Base-by-base conservation (phyloP, 2,797 vertebrate species). In the Neoniphon sammara region DNA sequence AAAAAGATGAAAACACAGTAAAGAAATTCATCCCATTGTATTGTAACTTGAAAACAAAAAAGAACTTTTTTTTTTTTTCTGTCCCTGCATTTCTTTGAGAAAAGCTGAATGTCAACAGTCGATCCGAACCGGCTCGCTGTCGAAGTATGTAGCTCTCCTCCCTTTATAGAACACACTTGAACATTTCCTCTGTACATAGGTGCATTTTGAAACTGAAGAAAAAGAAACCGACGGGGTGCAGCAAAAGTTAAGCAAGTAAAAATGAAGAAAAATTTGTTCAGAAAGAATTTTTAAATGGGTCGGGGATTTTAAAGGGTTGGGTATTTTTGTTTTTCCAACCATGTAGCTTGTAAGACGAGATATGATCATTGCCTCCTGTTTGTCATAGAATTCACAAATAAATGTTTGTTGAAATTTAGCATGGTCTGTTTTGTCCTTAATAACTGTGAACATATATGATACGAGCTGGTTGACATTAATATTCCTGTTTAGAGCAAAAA, bases 361-460 rank as follows among this genome's bases (percentile, higher is more conserved):
- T 87, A 63, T 85, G 78, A 85, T 79, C 85, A 89, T 87, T 87
- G 88, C 84, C 88, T 92, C 85, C 78, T 91, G 88, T 92, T 94
- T 93, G 92, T 93, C 87, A 91, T 87, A 90, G 83, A 91, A 84
- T 88, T 92, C 86, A 92, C 84, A 92, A 94, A 93, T 94, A 93
- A 93, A 94, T 87, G 88, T 93, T 89, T 89, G 91, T 87, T 91
- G 82, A 78, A 91, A 86, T 88, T 82, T 74, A 78, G 20, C 1
- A 14, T 31, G 17, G 47, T 53, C 55, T 65, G 7, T 64, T 67
- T 75, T 73, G 20, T 68, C 1, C 0, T 75, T 42, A 42, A 42
- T 42, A 3, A 11, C 11, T 36, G 34, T 36, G 34, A 36, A 9
- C 34, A 36, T 7, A 39, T 36, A 42, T 42, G 39, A 42, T 12